Percentiles rank a stretch among this genome's conserved stretches.
These are phyloP conservation scores for Coreius guichenoti DNA, from an alignment of 2,797 vertebrate species.

Conservation along the genomic window DNA sequence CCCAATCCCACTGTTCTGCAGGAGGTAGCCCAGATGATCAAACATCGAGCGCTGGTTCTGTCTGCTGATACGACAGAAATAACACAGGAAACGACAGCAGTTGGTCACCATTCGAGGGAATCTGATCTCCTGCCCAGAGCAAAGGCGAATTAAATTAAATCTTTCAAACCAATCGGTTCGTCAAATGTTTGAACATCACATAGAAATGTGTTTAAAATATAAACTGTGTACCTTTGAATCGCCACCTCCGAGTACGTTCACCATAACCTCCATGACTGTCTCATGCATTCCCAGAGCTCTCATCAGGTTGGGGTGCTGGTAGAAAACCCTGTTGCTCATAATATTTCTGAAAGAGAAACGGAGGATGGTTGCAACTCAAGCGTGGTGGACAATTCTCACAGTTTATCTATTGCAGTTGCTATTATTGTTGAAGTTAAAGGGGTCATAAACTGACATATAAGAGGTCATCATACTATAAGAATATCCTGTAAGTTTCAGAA, in stretches of 20 bases:
- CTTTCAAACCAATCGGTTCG: neutral
- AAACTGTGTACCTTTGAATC: conserved; percentile 86
- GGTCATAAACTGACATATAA: too few relatives aligned
- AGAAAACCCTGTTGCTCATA: conserved; percentile 97
- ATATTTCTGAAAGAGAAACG: conserved; percentile 81
- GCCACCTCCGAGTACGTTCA: conserved; percentile 92
- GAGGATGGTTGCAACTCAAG: neutral
- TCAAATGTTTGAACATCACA: neutral
- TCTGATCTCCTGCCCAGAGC: conserved; percentile 85
- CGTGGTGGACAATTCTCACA: neutral
- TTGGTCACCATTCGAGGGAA: conserved; percentile 97
- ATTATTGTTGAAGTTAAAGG: neutral
- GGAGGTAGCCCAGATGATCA: conserved; percentile 93
- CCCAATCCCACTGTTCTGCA: conserved; percentile 94
- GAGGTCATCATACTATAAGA: too few relatives aligned
- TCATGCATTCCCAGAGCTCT: conserved; percentile 95
- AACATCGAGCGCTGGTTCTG: conserved; percentile 98
- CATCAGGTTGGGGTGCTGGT: conserved; percentile 97
- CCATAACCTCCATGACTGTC: conserved; percentile 98
- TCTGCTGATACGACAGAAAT: conserved; percentile 96
- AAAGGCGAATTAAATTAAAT: neutral
- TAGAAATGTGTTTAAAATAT: neutral
- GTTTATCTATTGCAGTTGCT: neutral
- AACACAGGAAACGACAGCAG: conserved; percentile 96
- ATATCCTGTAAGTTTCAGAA: too few relatives aligned